Percentiles rank a stretch among this genome's conserved stretches.
These are phyloP conservation scores for Geococcyx californianus DNA, from an alignment of 2,113 vertebrate species.

Conservation along the genomic window DNA sequence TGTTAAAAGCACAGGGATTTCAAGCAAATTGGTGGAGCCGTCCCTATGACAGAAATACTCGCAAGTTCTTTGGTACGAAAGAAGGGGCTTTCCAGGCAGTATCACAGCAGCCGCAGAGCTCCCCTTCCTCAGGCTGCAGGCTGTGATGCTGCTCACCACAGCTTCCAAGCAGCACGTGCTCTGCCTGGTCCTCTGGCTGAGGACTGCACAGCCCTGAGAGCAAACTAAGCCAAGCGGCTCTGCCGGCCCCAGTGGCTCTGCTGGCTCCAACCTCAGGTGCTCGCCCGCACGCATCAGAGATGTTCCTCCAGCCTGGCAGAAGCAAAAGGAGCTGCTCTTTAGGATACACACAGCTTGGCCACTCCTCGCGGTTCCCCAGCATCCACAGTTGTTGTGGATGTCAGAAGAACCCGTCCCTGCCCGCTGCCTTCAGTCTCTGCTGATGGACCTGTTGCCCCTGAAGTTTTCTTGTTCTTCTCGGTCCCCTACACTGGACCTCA, in stretches of 20 bases:
- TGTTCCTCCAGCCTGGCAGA: background rate
- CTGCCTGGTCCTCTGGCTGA: background rate
- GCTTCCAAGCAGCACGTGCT: background rate
- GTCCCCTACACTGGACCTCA: no score
- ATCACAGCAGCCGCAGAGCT: background rate
- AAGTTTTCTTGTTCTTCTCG: background rate
- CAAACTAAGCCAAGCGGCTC: background rate
- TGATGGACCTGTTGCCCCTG: background rate
- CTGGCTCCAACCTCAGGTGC: background rate
- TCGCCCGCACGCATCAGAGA: fast-evolving
- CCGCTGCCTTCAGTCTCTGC: background rate
- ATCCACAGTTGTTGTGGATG: background rate
- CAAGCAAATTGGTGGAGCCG: fast-evolving
- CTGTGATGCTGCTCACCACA: background rate
- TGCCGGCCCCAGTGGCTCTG: background rate
- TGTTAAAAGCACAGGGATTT: background rate
- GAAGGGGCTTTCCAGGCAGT: background rate
- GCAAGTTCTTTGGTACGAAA: background rate
- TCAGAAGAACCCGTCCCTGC: background rate
- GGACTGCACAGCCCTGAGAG: background rate
- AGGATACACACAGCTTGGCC: background rate
- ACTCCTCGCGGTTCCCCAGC: background rate
- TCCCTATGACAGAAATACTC: background rate
- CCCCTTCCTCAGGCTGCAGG: no score
- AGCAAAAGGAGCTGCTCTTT: background rate